Evolutionary conservation across 2,113 vertebrate species (phyloP), one percentile per base, ranked within the genome.

Genomic region (Martes martes): DNA sequence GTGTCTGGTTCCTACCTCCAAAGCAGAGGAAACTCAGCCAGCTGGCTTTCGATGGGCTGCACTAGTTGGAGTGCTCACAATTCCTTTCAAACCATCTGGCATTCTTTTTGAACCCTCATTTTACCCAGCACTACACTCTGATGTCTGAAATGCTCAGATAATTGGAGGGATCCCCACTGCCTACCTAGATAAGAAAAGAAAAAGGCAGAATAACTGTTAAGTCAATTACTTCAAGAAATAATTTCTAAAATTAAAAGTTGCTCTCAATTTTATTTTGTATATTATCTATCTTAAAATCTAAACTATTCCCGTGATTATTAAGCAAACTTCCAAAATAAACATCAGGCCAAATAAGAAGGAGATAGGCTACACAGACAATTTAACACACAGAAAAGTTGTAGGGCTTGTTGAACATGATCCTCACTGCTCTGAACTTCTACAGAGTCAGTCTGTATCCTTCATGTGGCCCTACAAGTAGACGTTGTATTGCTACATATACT

Each of bases 21-120:
- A 71, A 94, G 93, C 59, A 95, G 42, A 95, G 16, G 16, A 87
- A 94, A 79, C 91, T 88, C 88, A 76, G 94, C 96, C 96, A 97
- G 91, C 82, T 98, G 95, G 93, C 97, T 98, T 96, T 96, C 81
- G 91, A 96, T 85, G 91, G 59, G 95, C 55, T 50, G 57, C 74
- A 89, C 78, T 90, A 94, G 93, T 63, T 96, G 94, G 89, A 95
- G 82, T 83, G 73, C 79, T 94, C 82, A 89, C 85, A 92, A 86
- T 96, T 96, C 67, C 81, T 97, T 96, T 85, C 90, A 96, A 96
- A 96, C 89, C 91, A 97, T 91, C 96, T 95, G 97, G 85, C 82
- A 93, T 93, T 98, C 91, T 96, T 97, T 97, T 74, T 93, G 92
- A 97, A 96, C 82, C 73, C 57, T 93, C 63, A 89, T 91, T 97